Evolutionary conservation across 37 sponge, comb jelly and placozoan species (phyloP), one percentile per base, ranked within the genome.

Genomic region (Ianthella basta): DNA sequence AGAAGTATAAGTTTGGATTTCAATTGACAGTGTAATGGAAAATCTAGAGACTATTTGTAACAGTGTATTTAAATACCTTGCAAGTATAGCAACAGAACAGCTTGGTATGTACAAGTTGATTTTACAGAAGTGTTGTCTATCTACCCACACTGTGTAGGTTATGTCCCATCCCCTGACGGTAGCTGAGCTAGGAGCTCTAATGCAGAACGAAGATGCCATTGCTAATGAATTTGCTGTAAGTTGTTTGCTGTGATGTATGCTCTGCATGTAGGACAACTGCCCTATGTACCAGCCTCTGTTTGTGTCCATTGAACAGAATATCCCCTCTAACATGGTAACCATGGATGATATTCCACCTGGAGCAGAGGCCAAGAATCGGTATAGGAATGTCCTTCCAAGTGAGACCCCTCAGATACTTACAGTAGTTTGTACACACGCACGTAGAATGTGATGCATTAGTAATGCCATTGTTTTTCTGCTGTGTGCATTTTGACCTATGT

Each of bases 331-430:
- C 15, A 40, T 82, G 59, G 85, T 89, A 23, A 73, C 84, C n/a
- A 56, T 40, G 54, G 78, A 81, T 54, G 94, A 93, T 32, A 53
- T 96, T 21, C 96, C 96, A 20, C 81, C 85, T 21, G 96, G 92
- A 56, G 85, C 87, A 23, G 91, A 96, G 87, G 60, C 60, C 50
- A 96, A 96, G 90, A 96, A 96, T 83, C 79, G 96, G 80, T 96
- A 91, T 74, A 85, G 84, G 54, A 91, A 96, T 69, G 93, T 96
- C 36, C 82, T 96, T 23, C 96, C 96, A 18, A 83, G 96, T 93
- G 56, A 64, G 93, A 30, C 21, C 73, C 18, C n/a, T n/a, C n/a
- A n/a, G n/a, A n/a, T n/a, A n/a, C n/a, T n/a, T n/a, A n/a, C n/a
- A n/a, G n/a, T n/a, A n/a, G n/a, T n/a, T n/a, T n/a, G n/a, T n/a